Percentiles rank a stretch among this genome's conserved stretches.
These are phyloP conservation scores for Ictalurus punctatus DNA, from an alignment of 2,113 vertebrate species.

Conservation along the genomic window DNA sequence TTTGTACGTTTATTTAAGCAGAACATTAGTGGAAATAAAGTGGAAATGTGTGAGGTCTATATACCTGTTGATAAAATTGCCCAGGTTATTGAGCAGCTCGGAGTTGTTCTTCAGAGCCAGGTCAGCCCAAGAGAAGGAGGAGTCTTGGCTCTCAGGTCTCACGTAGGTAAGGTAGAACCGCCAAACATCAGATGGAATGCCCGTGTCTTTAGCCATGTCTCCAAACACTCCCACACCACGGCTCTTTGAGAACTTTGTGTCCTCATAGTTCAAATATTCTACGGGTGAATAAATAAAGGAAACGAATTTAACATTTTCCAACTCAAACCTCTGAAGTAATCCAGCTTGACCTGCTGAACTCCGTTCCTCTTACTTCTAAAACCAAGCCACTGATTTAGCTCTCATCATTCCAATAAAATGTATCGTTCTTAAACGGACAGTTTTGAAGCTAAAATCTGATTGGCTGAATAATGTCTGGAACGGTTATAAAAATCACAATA, in stretches of 20 bases:
- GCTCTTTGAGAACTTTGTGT: slow-evolving; percentile 98
- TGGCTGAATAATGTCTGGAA: neutral
- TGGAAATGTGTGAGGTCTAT: neutral
- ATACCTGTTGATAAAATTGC: slow-evolving; percentile 97
- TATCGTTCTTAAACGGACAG: neutral
- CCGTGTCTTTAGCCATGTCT: slow-evolving; percentile 92
- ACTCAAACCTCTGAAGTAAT: neutral
- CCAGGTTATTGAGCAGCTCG: slow-evolving; percentile 94
- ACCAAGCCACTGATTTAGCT: neutral
- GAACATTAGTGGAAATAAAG: neutral
- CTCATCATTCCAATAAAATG: neutral
- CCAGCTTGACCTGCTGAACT: neutral
- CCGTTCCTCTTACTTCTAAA: neutral
- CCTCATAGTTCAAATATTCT: slow-evolving; percentile 98
- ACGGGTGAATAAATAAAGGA: slow-evolving; percentile 8
- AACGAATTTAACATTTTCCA: neutral
- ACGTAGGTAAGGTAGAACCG: slow-evolving; percentile 92
- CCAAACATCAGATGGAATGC: slow-evolving; percentile 91
- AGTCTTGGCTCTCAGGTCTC: slow-evolving; percentile 93
- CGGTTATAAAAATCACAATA: neutral
- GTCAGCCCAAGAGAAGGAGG: slow-evolving; percentile 89
- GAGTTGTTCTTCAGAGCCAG: slow-evolving; percentile 92
- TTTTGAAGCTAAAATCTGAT: neutral
- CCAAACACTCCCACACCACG: slow-evolving; percentile 94
- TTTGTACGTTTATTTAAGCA: neutral